Base-by-base conservation (phyloP, 2,797 vertebrate genomes). In the Menidia menidia region DNA sequence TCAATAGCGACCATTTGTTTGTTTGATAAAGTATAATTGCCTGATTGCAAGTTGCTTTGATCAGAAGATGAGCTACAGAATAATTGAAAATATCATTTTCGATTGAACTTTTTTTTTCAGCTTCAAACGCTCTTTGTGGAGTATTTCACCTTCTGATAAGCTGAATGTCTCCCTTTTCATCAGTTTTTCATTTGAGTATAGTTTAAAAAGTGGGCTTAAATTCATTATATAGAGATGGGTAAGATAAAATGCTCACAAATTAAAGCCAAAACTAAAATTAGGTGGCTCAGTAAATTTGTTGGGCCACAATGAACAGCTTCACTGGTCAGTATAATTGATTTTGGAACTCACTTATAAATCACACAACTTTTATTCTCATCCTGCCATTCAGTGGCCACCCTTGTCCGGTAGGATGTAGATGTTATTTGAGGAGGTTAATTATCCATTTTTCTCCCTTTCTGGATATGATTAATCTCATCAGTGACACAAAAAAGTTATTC, bases 191-290 rank as follows among this genome's bases (percentile, higher is more conserved):
- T 35, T 44, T 70, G 61, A 75, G 70, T 70, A 68, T 53, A 39
- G 72, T 60, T 70, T 32, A 16, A 68, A 55, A 4, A 18, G 35
- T 53, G 25, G 44, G 63, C 41, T 47, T 33, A 25, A 72, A 82
- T 57, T 39, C 35, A 39, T 39, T 39, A 39, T 68, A 12, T 13
- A 52, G 4, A 25, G n/a, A 51, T 30, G 16, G 13, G 19, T 6
- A 52, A 52, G 19, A 13, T 30, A 31, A 39, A 2, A 39, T 39
- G 6, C 10, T 39, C 7, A 39, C 7, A 39, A 39, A 39, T 39
- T 39, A 39, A 39, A 39, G 35, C 7, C 6, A 39, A 39, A 39
- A 39, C 35, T 39, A 39, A 39, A 2, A 39, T 39, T 39, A 39
- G 9, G 10, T 39, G 35, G 7, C 35, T 39, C 35, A 39, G 35